Evolutionary conservation across 2,888 invertebrate genomes (phyloP), one percentile per base, ranked within the genome.

Genomic region (Synergus japonicus): DNA sequence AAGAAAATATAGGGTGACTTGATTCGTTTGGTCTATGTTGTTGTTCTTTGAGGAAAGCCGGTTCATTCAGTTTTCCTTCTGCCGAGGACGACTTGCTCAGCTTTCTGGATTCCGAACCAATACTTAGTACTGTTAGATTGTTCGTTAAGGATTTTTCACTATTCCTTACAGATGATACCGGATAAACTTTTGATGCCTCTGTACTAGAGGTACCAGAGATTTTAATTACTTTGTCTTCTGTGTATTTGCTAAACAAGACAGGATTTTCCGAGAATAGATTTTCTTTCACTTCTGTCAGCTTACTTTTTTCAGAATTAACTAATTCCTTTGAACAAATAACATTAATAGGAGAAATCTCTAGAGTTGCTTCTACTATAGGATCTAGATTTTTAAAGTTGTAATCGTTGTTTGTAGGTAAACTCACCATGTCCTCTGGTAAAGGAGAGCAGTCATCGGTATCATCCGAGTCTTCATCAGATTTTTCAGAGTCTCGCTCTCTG

Each of bases 401-500:
- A 63, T 10, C 22, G 13, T 63, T 5, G 29, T 12, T 60, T 60
- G 22, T 12, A 5, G 10, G 12, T 12, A 18, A 1, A 10, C 10
- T 10, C 22, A 22, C 22, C 22, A 22, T 1, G 13, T 63, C 63
- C 2, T 63, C 63, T 1, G 63, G 63, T 29, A 63, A 63, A 63
- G 63, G 63, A 8, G 22, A 10, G 13, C 22, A 83, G 4, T 88
- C 85, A n/a, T 89, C 88, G 5, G 79, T 79, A 64, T 87, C 87
- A 69, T 88, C 88, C 5, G 82, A 85, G 44, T 89, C 85, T 58
- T 83, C 84, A 67, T 81, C 83, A 3, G 82, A 81, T 9, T 79
- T 76, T 22, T 85, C 85, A 43, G 84, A 85, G 77, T 83, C 83
- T 9, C 54, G 65, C 15, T 79, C 4, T 18, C 83, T 85, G 18